Evolutionary conservation across 2,888 invertebrate species (phyloP), one percentile per base, ranked within the genome.

Genomic region (Rhagonycha lutea): DNA sequence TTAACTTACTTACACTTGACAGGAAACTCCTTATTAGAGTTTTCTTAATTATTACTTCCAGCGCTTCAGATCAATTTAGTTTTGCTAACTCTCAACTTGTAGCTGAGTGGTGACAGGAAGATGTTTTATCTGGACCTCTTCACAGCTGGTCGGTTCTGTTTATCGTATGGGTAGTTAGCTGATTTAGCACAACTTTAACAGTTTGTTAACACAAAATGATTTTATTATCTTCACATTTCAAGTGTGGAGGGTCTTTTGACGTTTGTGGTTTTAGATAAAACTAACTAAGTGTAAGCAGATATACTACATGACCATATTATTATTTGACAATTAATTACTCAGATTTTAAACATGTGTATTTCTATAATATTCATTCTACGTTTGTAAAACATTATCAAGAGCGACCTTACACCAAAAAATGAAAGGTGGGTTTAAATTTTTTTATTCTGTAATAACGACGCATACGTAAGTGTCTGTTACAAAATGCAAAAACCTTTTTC

Each of bases 21-120:
- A 85, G 85, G 85, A 85, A 85, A 82, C 83, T 82, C 79, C 84
- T 84, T 85, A 85, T 85, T 85, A 85, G 84, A 80, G 76, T 78
- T 71, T 80, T 82, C 82, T 84, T 84, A 84, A 85, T 84, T 84
- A 83, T 80, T 83, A 82, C 83, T 82, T 82, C 83, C 79, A 71
- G 80, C 79, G 80, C 80, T 80, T 79, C 79, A 81, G 82, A 81
- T 81, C 83, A 82, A 80, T 78, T 81, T 80, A 79, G 75, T 80
- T 76, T 69, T 79, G 79, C 28, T 26, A 69, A 70, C 61, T 70
- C 65, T 75, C 61, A 69, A 62, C 18, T 23, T 65, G 63, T 65
- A 26, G 62, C 18, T 62, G 62, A 61, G 69, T 60, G 69, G 12
- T 24, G 61, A 70, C 28, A 61, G 69, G 28, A 63, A 60, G 78